phyloP scores from a whole-genome alignment of 1,140 invertebrate genomes.

The Tribolium castaneum region DNA sequence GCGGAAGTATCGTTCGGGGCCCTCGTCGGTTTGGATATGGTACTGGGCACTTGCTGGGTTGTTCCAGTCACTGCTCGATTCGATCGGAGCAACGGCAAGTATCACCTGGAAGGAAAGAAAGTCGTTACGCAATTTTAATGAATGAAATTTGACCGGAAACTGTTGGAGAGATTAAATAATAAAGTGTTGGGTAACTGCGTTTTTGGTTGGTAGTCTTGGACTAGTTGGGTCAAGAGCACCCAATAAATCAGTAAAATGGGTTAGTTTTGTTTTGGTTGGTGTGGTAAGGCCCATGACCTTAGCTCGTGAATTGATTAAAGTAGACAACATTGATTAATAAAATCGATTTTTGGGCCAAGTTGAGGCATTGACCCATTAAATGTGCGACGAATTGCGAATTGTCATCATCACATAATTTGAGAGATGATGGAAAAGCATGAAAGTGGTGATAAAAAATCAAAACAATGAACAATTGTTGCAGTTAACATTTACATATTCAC shows the following conservation, averaged over 20 bases:
- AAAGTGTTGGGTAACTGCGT: background rate
- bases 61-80: constrained; percentile 66
- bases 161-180: background rate
- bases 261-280: background rate
- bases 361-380: background rate
- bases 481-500: background rate
- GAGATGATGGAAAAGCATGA: background rate
- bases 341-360: background rate
- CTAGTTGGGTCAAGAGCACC: background rate
- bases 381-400: background rate
- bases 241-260: background rate
- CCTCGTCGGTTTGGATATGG: constrained; percentile 92
- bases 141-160: background rate
- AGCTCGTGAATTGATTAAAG: background rate
- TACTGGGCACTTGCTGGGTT: constrained; percentile 76
- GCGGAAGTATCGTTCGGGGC: constrained; percentile 84
- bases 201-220: background rate
- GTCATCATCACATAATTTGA: background rate
- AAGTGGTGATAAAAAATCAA: background rate
- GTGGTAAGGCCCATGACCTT: background rate
- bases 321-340: background rate
- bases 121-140: background rate
- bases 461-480: background rate
- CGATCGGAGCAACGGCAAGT: constrained; percentile 36
- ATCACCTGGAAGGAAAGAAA: constrained; percentile 48